A percentile compares a stretch with the other conserved stretches of the same genome.
Evolutionary conservation across 2,113 vertebrate species (phyloP).

Genomic region (Oenanthe oenanthe): DNA sequence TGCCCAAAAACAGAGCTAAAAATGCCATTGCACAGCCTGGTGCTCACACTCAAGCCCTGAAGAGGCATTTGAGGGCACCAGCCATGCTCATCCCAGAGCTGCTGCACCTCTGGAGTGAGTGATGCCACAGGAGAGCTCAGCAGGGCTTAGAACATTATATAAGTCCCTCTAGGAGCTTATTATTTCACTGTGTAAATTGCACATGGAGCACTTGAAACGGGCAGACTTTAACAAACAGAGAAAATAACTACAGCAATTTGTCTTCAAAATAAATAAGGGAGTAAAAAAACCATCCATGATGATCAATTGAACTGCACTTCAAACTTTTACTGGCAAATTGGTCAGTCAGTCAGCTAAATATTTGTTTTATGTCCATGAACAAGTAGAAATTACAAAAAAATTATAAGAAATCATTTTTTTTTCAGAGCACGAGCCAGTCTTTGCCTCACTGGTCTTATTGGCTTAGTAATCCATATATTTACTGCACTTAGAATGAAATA

Average conservation of each 20-base stretch:
- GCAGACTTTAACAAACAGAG: neutral
- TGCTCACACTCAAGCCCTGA: neutral
- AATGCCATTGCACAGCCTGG: neutral
- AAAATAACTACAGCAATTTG: neutral
- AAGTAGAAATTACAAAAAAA: constrained; percentile 30
- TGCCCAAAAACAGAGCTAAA: neutral
- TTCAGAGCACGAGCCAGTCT: neutral
- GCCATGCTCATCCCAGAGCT: neutral
- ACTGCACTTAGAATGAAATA: constrained; percentile 36
- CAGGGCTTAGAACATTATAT: neutral
- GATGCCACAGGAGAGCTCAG: neutral
- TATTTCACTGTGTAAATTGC: neutral
- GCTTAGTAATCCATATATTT: constrained; percentile 54
- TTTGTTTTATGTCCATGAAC: neutral
- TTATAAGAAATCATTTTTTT: neutral
- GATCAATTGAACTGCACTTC: neutral
- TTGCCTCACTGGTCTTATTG: constrained; percentile 31
- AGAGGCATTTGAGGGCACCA: neutral
- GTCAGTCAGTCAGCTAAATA: neutral
- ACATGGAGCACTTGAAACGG: neutral
- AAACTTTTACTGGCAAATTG: neutral
- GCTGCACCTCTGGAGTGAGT: neutral
- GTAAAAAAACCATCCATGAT: neutral
- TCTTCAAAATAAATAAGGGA: neutral
- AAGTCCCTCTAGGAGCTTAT: neutral